Evolutionary conservation across 1,140 invertebrate genomes (phyloP), one percentile per base, ranked within the genome.

Genomic region (Habropoda laboriosa): DNA sequence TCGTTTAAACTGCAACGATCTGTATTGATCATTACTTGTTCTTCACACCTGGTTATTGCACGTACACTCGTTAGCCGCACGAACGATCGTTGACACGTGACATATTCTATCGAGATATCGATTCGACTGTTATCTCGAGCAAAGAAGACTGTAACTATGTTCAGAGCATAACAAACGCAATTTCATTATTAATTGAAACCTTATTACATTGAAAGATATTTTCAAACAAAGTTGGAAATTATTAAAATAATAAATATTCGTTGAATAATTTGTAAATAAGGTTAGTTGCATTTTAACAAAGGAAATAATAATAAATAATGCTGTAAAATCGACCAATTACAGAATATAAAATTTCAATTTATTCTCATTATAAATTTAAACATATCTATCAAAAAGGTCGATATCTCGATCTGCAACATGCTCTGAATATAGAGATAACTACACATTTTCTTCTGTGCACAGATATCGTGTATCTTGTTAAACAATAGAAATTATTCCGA

Each of bases 11-110:
- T 51, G 57, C 30, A 40, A 49, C 53, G 30, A 63, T 66, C 60
- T 55, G 53, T n/a, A 85, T 61, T 66, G n/a, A 70, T 80, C 82
- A 55, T 73, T 77, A 61, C 71, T 85, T 81, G 73, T 70, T 85
- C 64, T 85, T 79, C 66, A 82, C 83, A 85, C 83, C 84, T 85
- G 84, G 79, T 86, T 86, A 86, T 85, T 55, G 85, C 79, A 85
- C 82, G 67, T 84, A 84, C 82, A 85, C 85, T 86, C 75, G 86
- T 86, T 79, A 85, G 83, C 67, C 79, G 83, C 68, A 68, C 79
- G 42, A 73, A 78, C 49, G 61, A 77, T 81, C 58, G 38, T 70
- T 64, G 81, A 79, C 67, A 24, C 13, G 47, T 13, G 45, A 21
- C 38, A 32, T 61, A 32, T 63, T 42, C 61, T 21, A 64, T 83